Evolutionary conservation across 1,140 invertebrate species (phyloP).

Genomic region (Drosophila serrata): DNA sequence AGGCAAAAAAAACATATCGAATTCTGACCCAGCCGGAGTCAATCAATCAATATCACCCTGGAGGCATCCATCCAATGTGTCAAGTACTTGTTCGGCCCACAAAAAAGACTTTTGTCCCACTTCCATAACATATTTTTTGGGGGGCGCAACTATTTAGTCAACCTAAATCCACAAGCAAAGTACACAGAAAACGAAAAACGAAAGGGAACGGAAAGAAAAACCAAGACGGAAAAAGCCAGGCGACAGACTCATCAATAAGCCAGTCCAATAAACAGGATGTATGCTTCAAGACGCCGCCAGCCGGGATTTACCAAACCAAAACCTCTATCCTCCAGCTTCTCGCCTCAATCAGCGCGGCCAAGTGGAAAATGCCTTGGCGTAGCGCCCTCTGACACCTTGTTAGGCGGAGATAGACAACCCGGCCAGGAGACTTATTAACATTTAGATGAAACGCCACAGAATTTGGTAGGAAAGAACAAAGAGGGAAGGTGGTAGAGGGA

Average conservation of each 20-base stretch:
- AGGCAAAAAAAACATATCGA: neutral
- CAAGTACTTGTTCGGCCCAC: slow-evolving; percentile 51
- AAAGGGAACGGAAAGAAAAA: slow-evolving; percentile 22
- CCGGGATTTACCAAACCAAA: slow-evolving; percentile 54
- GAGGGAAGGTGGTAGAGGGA: slow-evolving; percentile 1
- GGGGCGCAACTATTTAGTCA: slow-evolving; percentile 66
- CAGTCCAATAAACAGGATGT: slow-evolving; percentile 80
- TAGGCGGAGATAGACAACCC: slow-evolving; percentile 36
- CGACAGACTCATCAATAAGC: slow-evolving; percentile 73
- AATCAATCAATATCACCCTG: slow-evolving; percentile 68
- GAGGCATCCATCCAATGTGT: slow-evolving; percentile 47
- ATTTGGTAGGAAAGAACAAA: slow-evolving; percentile 27
- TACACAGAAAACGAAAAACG: slow-evolving; percentile 30
- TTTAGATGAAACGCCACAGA: slow-evolving; percentile 75
- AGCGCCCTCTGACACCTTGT: slow-evolving; percentile 74
- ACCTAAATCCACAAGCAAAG: slow-evolving; percentile 67
- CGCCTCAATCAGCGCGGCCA: slow-evolving; percentile 75
- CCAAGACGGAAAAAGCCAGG: slow-evolving; percentile 15
- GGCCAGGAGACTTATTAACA: slow-evolving; percentile 75
- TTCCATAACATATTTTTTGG: slow-evolving; percentile 43
- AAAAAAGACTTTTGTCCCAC: slow-evolving; percentile 44
- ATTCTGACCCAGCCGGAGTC: slow-evolving; percentile 20
- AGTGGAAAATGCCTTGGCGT: slow-evolving; percentile 78
- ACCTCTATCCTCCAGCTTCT: slow-evolving; percentile 5
- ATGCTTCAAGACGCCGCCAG: slow-evolving; percentile 61